Conservation (phyloP, 2,797 vertebrate genomes). For the Sardinella longiceps region DNA sequence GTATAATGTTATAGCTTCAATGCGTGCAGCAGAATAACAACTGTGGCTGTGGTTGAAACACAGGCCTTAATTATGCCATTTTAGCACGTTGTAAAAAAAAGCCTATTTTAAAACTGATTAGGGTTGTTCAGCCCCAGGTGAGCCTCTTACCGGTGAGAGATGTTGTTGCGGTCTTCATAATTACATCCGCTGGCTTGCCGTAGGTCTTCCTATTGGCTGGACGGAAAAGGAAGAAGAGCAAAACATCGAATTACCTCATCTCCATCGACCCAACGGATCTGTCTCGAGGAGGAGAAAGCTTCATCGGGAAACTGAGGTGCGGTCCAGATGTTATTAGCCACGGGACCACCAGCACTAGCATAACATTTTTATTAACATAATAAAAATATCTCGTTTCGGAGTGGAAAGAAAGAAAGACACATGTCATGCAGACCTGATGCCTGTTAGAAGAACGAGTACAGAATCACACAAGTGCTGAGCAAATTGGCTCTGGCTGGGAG, state of each 20-base stretch:
- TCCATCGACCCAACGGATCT: slow-evolving; percentile 98
- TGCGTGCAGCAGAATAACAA: background rate
- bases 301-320: slow-evolving; percentile 96
- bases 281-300: slow-evolving; percentile 96
- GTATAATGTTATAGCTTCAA: background rate
- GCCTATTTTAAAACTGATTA: background rate
- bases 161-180: slow-evolving; percentile 26
- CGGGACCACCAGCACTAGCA: background rate
- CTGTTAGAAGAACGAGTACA: background rate
- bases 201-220: slow-evolving; percentile 97
- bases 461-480: background rate
- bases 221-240: slow-evolving; percentile 99
- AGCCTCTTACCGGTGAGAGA: background rate
- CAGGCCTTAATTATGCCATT: background rate
- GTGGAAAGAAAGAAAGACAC: background rate
- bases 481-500: background rate
- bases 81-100: background rate
- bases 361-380: background rate
- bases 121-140: background rate
- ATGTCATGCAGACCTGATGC: background rate
- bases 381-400: background rate
- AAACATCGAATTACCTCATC: slow-evolving; percentile 99
- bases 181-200: slow-evolving; percentile 37
- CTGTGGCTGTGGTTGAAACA: background rate
- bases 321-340: background rate